These are phyloP conservation scores for Trialeurodes vaporariorum DNA, from an alignment of 1,140 invertebrate genomes.

Conservation along the genomic window DNA sequence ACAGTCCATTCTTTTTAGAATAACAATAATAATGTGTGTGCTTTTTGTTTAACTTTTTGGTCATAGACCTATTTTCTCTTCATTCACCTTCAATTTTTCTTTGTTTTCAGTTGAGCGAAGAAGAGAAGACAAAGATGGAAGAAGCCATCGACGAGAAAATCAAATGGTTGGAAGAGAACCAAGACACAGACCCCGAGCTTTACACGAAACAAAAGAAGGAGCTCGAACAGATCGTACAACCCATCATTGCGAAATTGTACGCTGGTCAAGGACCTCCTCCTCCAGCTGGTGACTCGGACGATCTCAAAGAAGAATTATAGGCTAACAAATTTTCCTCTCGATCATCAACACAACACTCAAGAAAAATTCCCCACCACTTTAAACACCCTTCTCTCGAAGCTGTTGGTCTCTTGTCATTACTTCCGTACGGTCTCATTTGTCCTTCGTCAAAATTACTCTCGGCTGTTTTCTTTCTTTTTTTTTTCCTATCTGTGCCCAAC, in stretches of 20 bases:
- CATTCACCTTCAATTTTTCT: constrained; percentile 12
- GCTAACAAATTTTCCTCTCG: too few relatives aligned
- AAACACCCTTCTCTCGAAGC: too few relatives aligned
- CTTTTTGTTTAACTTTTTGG: neutral
- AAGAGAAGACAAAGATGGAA: constrained; percentile 93
- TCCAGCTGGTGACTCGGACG: constrained; percentile 46
- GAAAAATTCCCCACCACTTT: too few relatives aligned
- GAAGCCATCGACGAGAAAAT: constrained; percentile 92
- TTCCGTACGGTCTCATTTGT: too few relatives aligned
- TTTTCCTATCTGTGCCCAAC: neutral
- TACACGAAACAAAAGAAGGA: constrained; percentile 97
- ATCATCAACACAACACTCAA: neutral
- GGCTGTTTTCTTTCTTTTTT: neutral
- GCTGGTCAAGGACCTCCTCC: constrained; percentile 66
- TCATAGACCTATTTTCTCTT: neutral
- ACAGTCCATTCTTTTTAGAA: constrained; percentile 1
- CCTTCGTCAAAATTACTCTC: neutral
- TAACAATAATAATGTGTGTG: neutral
- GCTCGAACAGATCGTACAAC: constrained; percentile 88
- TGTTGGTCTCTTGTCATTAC: too few relatives aligned
- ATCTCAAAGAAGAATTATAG: constrained; percentile 82
- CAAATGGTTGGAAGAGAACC: constrained; percentile 95
- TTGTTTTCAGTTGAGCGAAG: constrained; percentile 48
- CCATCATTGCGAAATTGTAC: constrained; percentile 96
- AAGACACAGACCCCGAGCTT: constrained; percentile 85